Base-by-base conservation (phyloP, 2,888 invertebrate species). In the Lasius fuliginosus region DNA sequence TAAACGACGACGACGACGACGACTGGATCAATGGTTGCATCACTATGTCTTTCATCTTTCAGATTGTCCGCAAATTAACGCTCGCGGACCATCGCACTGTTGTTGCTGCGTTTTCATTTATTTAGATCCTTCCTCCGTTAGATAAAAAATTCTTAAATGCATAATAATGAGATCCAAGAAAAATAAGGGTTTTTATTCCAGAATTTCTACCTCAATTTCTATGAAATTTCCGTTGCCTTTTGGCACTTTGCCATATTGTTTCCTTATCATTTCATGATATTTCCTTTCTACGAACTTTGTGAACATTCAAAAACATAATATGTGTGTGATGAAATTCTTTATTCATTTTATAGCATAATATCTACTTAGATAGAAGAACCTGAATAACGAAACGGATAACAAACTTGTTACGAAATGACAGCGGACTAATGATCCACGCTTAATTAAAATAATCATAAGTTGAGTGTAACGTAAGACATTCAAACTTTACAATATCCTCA, bases 401-500 rank as follows among this genome's bases (percentile, higher is more conserved):
- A 27, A 40, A 65, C 6, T 42, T 23, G n/a, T 62, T 5, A 15
- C 3, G 11, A 18, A 49, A 49, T 36, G 58, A 40, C 46, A 33
- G 6, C 46, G 46, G 33, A 36, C 11, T 46, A 36, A 36, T 56
- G 12, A 69, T 33, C 3, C n/a, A 18, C 40, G 8, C 3, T 42
- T 12, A 27, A 12, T 42, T 42, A 36, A 73, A 46, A 60, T 42
- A 5, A 49, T 60, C 6, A 12, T 46, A 33, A 69, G 9, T 2
- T 42, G 18, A 33, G 12, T 4, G 18, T n/a, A 36, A n/a, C 15
- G 30, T 71, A 49, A 11, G 86, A 84, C 82, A 76, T 88, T 87
- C 83, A 85, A 86, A 85, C 82, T 91, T 92, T 90, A 90, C 89
- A 90, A 92, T 87, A 86, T 90, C 89, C 89, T 90, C 85, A 88